Base-by-base conservation (phyloP, 2,797 vertebrate genomes). In the Acrossocheilus wenchowensis region DNA sequence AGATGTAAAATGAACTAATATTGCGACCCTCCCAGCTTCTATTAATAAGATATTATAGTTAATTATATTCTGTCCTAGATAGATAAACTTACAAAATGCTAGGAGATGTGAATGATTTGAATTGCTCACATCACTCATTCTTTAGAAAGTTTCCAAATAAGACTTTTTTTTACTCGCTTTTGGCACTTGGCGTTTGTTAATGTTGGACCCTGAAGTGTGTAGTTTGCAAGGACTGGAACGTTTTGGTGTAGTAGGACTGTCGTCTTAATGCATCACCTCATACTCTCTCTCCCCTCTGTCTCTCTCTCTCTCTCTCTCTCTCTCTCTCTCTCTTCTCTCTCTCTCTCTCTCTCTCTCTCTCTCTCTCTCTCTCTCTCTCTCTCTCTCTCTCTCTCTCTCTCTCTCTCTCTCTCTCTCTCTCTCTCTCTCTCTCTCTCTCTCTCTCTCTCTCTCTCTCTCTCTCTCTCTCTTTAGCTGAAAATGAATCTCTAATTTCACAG, bases 401-500 rank as follows among this genome's bases (percentile, higher is more conserved):
- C 73, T 82, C 39, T 34, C 89, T 89, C 86, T 54, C 84, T 77
- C 34, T n/a, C 43, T 64, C 34, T 66, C 43, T 60, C 60, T 64
- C 68, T 57, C 57, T 69, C 75, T 26, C 39, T 19, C 66, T 34
- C 34, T 34, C 72, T 83, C 39, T 36, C 89, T 89, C 43, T 19
- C 66, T 50, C 81, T 48, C 68, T 48, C 60, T 62, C 75, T 23
- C 43, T 64, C 34, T 66, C 43, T 60, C 68, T 64, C 68, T 57
- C 57, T 69, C 43, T 19, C 66, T 50, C 81, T 48, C 30, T 77
- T 72, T 62, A 62, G 77, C 71, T 72, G 75, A 88, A 88, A 89
- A 89, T 81, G 84, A 88, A 88, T 89, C 75, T 86, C 83, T 89
- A 86, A 89, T 89, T 89, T 89, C 81, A 83, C 88, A 89, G 89